Evolutionary conservation across 2,888 invertebrate genomes (phyloP).

Genomic region (Uloborus plumipes): DNA sequence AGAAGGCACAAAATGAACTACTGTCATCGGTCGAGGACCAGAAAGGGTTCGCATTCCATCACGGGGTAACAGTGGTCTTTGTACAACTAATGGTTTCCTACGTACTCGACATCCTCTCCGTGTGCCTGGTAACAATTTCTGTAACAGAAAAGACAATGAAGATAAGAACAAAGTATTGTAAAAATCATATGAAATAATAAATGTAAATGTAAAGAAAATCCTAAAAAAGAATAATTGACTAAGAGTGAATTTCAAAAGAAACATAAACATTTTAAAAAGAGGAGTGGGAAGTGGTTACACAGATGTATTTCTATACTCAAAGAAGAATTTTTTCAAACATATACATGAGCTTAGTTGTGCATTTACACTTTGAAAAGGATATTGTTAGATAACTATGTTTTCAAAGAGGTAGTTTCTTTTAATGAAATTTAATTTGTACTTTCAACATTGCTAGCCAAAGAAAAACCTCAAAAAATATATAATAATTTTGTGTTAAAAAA

Average conservation of each 20-base stretch:
- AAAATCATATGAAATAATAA: no score
- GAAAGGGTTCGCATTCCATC: constrained; percentile 40
- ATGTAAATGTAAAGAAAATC: not conserved
- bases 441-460: no score
- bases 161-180: not conserved
- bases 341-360: no score
- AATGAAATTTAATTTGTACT: no score
- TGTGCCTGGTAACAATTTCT: constrained; percentile 64
- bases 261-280: not conserved
- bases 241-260: not conserved
- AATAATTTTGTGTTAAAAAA: no score
- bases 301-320: no score
- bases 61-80: constrained; percentile 60
- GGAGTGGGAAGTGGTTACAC: no score
- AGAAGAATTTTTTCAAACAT: no score
- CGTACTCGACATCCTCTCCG: constrained; percentile 64
- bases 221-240: not conserved
- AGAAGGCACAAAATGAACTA: constrained; percentile 63
- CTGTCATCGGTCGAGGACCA: constrained; percentile 57
- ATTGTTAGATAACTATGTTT: no score
- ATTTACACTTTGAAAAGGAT: no score
- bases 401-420: no score
- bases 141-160: constrained; percentile 13
- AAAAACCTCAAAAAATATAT: no score
- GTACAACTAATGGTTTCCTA: constrained; percentile 65